Percentiles rank a stretch among this genome's conserved stretches.
Evolutionary conservation across 1,140 invertebrate species (phyloP).

Genomic region (Solenopsis invicta): DNA sequence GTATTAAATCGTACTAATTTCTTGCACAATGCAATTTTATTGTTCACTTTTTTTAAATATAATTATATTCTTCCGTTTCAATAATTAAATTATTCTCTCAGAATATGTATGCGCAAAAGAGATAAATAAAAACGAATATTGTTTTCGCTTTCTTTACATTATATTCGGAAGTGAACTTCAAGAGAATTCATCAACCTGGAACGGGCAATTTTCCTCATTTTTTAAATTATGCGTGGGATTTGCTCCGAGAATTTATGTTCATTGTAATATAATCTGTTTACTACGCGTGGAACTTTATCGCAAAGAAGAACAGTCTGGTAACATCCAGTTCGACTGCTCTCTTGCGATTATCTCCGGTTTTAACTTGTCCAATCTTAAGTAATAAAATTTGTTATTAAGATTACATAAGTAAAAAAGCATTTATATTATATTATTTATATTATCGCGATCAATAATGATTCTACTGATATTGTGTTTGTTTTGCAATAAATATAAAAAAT

Average conservation of each 20-base stretch:
- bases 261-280: conserved; percentile 35
- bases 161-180: neutral
- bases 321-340: conserved; percentile 38
- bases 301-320: conserved; percentile 44
- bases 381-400: neutral
- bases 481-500: conserved; percentile 10
- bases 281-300: conserved; percentile 45
- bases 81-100: neutral
- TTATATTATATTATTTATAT: neutral
- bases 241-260: neutral
- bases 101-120: neutral
- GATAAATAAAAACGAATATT: neutral
- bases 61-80: neutral
- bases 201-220: neutral
- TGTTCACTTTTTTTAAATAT: neutral
- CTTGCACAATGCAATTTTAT: neutral
- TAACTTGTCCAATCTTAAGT: neutral
- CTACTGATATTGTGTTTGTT: neutral
- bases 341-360: conserved; percentile 51
- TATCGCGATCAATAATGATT: neutral
- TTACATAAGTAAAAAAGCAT: neutral
- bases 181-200: neutral
- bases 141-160: neutral
- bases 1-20: neutral
- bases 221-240: neutral